phyloP scores from a whole-genome alignment of 2,113 vertebrate species.

The Circaetus cinerascens region DNA sequence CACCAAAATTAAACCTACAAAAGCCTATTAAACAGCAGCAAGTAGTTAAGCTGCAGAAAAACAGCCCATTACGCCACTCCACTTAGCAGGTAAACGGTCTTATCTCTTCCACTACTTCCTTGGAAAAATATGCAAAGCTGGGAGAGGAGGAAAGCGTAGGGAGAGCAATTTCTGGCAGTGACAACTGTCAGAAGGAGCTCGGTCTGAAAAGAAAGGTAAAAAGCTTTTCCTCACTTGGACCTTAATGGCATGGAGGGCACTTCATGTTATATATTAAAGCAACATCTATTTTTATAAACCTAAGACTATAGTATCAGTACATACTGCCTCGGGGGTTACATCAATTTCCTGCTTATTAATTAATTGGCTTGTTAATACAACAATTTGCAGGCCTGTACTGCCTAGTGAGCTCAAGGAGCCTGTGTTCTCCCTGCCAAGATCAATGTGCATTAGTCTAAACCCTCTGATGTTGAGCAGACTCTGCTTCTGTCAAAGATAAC shows the following conservation, averaged over 20 bases:
- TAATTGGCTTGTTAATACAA: conserved; percentile 72
- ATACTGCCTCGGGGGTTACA: conserved; percentile 36
- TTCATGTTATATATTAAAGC: neutral
- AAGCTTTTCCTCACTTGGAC: neutral
- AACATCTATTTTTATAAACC: conserved; percentile 10
- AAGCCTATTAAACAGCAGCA: neutral
- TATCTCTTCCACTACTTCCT: neutral
- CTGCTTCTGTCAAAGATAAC: conserved; percentile 69
- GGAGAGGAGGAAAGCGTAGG: neutral
- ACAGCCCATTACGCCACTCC: neutral
- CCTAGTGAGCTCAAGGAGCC: conserved; percentile 52
- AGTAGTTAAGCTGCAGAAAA: neutral
- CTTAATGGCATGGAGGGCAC: neutral
- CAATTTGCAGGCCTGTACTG: conserved; percentile 47
- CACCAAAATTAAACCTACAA: neutral
- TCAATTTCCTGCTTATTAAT: conserved; percentile 69
- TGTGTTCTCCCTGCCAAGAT: conserved; percentile 71
- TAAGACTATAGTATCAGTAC: neutral
- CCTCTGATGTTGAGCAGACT: conserved; percentile 69
- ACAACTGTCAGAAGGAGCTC: neutral
- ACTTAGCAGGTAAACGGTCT: neutral
- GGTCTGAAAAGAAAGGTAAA: neutral
- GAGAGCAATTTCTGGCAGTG: neutral
- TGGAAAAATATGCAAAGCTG: neutral
- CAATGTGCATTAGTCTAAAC: conserved; percentile 72